Base-by-base conservation (phyloP, 2,797 vertebrate species). In the Toxotes lorentzi region DNA sequence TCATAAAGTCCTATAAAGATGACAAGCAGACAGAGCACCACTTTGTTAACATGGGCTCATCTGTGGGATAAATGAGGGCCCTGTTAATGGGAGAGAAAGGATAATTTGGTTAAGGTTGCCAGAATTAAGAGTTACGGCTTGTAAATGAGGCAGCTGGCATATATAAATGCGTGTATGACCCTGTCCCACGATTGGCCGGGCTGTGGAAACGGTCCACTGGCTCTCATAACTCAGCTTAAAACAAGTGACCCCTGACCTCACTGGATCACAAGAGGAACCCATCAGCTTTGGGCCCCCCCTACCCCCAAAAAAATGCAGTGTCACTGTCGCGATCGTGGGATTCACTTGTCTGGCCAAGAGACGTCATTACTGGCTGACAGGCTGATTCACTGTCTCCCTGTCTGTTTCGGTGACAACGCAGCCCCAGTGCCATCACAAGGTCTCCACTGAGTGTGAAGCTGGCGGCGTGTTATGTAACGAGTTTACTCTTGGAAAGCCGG, bases 51-150 rank as follows among this genome's bases (percentile, higher is more conserved):
- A 65, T 4, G 67, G 95, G 93, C 93, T 95, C 95, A 3, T 95
- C 94, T 74, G 93, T 94, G 91, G 95, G 89, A 90, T 95, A 95
- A 92, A 93, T 92, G 93, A 94, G 34, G 92, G 95, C 2, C 93
- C 95, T 81, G 94, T 94, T 16, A 95, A 96, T 83, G 91, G 95
- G 84, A 96, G 95, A 91, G 84, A 85, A 88, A 92, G 95, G 86
- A 95, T 66, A 58, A 83, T 73, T 85, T 71, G 58, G 62, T 86
- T 83, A 69, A 66, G 27, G 34, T 66, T 65, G 59, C 65, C 60
- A 74, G 70, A 88, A 86, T 82, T 34, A 79, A 74, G 76, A 85
- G 38, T 70, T 82, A 82, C n/a, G 40, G 62, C 57, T 79, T 79
- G 59, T 65, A 78, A 84, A 73, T n/a, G 63, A 73, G 48, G 70